Evolutionary conservation across 2,888 invertebrate species (phyloP).

Genomic region (Gibbula magus): DNA sequence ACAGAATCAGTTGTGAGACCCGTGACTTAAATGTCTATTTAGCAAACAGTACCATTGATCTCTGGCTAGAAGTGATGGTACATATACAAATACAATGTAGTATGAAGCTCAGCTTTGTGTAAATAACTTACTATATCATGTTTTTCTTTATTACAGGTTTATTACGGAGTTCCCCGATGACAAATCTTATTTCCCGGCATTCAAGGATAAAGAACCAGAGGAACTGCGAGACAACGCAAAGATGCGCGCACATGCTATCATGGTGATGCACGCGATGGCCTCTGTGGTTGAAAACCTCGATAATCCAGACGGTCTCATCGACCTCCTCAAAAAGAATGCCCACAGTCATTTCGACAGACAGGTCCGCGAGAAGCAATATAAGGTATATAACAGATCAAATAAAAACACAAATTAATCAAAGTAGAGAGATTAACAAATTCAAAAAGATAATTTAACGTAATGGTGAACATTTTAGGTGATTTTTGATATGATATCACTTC

Average conservation of each 20-base stretch:
- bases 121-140: too few relatives aligned
- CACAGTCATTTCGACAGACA: conserved; percentile 71
- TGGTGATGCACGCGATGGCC: conserved; percentile 77
- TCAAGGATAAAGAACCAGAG: conserved; percentile 76
- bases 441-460: too few relatives aligned
- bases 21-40: too few relatives aligned
- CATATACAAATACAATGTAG: too few relatives aligned
- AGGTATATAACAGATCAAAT: conserved; percentile 35
- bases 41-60: too few relatives aligned
- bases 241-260: conserved; percentile 78
- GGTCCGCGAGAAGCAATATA: conserved; percentile 34
- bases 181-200: conserved; percentile 76
- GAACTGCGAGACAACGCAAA: conserved; percentile 76
- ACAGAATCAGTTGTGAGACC: too few relatives aligned
- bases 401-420: neutral
- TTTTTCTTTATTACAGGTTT: conserved; percentile 74
- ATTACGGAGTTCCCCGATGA: conserved; percentile 78
- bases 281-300: conserved; percentile 78
- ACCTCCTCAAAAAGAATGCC: conserved; percentile 77
- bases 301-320: conserved; percentile 76
- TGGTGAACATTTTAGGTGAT: too few relatives aligned
- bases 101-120: too few relatives aligned
- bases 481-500: too few relatives aligned
- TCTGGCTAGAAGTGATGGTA: too few relatives aligned
- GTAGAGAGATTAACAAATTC: neutral